Conservation (phyloP, 2,888 invertebrate species). For the Uropetala carovei region DNA sequence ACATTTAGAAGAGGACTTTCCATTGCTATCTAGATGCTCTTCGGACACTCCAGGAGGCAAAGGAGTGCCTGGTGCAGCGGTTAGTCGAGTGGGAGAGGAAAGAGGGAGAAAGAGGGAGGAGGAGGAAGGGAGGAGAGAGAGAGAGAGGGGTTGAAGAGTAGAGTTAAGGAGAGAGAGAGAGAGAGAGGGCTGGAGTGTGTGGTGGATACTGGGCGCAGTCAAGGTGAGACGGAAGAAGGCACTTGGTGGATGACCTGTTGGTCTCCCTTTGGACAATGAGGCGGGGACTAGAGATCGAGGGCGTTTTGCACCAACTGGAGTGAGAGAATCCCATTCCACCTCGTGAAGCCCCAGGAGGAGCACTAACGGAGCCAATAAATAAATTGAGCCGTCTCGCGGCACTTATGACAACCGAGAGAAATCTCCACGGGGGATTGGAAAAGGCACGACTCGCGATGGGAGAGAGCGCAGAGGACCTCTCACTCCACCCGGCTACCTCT, state of each 20-base stretch:
- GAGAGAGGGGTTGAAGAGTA: neutral
- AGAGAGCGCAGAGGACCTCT: neutral
- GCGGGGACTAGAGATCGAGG: constrained; percentile 11
- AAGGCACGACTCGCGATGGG: neutral
- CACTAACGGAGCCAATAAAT: too few species aligned
- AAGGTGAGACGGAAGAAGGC: constrained; percentile 39
- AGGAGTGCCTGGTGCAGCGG: constrained; percentile 52
- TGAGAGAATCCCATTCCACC: neutral
- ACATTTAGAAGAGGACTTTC: constrained; percentile 40
- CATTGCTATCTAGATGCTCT: constrained; percentile 58
- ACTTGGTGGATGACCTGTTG: constrained; percentile 53
- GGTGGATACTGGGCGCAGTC: constrained; percentile 10
- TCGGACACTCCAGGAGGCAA: constrained; percentile 51
- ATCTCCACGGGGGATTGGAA: too few species aligned
- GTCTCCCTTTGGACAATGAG: constrained; percentile 58
- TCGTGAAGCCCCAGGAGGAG: neutral
- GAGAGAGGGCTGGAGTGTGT: neutral
- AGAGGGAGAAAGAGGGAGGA: neutral
- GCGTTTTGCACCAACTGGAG: neutral
- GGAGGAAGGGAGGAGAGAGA: neutral
- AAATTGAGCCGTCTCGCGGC: too few species aligned
- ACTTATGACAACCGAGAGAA: too few species aligned
- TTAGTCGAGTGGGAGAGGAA: constrained; percentile 35
- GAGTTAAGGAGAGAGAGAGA: neutral
- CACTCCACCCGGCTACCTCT: too few species aligned